phyloP scores from a whole-genome alignment of 2,797 vertebrate species.

The Novumbra hubbsi region DNA sequence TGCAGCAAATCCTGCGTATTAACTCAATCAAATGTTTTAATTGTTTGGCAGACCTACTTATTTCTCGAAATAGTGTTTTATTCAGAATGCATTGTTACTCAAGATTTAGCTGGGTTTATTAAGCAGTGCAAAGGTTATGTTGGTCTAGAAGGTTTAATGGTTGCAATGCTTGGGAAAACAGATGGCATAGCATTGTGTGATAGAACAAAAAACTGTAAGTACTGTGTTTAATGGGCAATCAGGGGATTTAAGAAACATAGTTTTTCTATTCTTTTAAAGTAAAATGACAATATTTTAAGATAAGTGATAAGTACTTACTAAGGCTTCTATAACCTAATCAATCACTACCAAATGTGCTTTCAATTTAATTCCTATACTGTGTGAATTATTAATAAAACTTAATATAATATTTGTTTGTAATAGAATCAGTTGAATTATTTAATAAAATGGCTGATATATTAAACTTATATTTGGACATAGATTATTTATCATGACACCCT shows the following conservation, averaged over 20 bases:
- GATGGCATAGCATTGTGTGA: conserved; percentile 11
- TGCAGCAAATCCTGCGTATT: no score
- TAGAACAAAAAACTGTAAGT: background rate
- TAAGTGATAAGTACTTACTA: no score
- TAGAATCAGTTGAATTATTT: conserved; percentile 21
- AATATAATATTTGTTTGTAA: conserved; percentile 24
- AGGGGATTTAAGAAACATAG: background rate
- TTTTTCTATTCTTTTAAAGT: background rate
- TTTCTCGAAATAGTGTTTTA: conserved; percentile 11
- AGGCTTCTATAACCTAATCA: background rate
- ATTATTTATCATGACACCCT: background rate
- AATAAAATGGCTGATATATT: conserved; percentile 18
- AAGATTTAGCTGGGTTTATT: conserved; percentile 1
- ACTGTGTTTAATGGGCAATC: background rate
- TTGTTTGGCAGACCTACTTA: no score
- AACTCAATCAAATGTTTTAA: background rate
- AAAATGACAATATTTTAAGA: conserved; percentile 5
- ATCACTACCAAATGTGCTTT: conserved; percentile 16
- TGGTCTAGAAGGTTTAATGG: conserved; percentile 4
- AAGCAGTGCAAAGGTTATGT: conserved; percentile 15
- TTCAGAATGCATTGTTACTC: conserved; percentile 9
- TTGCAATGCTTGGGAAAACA: conserved; percentile 12
- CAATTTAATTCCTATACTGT: conserved; percentile 13
- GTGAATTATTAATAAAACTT: conserved; percentile 16
- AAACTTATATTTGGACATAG: background rate